Evolutionary conservation across 2,113 vertebrate genomes (phyloP), one percentile per base, ranked within the genome.

Genomic region (Paradoxurus hermaphroditus): DNA sequence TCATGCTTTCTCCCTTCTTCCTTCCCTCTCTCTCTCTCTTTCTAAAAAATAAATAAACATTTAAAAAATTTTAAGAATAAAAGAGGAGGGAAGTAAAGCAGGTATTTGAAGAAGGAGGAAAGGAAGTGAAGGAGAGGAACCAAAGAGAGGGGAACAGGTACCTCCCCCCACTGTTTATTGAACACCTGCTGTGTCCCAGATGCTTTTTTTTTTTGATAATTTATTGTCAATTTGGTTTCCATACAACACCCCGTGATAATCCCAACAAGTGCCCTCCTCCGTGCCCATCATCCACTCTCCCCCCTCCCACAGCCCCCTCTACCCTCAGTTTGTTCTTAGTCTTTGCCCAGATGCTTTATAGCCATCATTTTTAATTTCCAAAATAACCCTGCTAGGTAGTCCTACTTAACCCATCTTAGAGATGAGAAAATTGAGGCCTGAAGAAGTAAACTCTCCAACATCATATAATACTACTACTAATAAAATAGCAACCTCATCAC

Each of bases 21-120:
- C n/a, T n/a, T n/a, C n/a, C n/a, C n/a, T n/a, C 46, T 53, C 51
- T 18, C 51, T 53, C 0, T 53, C 0, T 53, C 15, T 53, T 16
- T 53, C 51, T 53, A 14, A 53, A 1, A 53, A 53, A 53, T 53
- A 16, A 53, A 18, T 53, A 53, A 15, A 53, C 51, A 53, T 53
- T 53, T 16, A 46, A 6, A 46, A 46, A 46, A 11, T 46, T 46
- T 18, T 16, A 53, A 53, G 51, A 15, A 53, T 53, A 16, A 39
- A 59, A 88, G 16, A 86, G 39, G 25, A 62, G 18, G 62, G 70
- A 84, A 85, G 41, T 72, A 63, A 86, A 39, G 39, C 27, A 82
- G 72, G 19, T 49, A n/a, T 31, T 77, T 86, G 72, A 78, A 53
- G 53, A 53, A 73, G 36, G 13, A 91, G 14, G 44, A 65, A 70